Conservation (phyloP, 53 echinoderm and acorn worm genomes). For the Stichopus horrens region DNA sequence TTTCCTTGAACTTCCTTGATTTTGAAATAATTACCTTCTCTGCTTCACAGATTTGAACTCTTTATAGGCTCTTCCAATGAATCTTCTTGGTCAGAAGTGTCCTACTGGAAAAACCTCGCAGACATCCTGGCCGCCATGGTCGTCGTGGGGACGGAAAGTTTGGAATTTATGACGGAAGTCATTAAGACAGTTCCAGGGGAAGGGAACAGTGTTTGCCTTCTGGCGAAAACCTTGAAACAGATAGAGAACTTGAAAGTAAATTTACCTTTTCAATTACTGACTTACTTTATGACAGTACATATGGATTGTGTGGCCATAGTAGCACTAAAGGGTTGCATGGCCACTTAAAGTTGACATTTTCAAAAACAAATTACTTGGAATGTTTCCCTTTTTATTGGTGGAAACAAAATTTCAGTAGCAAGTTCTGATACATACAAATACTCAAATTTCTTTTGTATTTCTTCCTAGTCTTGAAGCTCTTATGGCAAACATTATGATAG, state of each 20-base stretch:
- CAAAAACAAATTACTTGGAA: too few relatives aligned
- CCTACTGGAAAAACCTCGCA: constrained; percentile 6
- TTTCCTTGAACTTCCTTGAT: too few relatives aligned
- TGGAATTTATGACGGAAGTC: constrained; percentile 14
- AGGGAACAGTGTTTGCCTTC: neutral
- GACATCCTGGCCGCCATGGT: constrained; percentile 29
- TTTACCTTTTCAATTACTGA: neutral
- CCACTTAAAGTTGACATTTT: too few relatives aligned
- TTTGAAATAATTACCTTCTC: neutral
- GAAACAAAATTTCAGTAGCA: too few relatives aligned
- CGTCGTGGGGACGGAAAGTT: neutral
- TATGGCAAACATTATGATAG: too few relatives aligned
- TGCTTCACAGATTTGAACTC: neutral
- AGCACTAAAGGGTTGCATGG: too few relatives aligned
- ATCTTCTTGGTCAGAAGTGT: neutral
- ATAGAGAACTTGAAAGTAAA: neutral
- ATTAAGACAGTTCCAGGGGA: constrained; percentile 20
- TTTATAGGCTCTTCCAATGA: neutral
- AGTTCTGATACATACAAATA: too few relatives aligned
- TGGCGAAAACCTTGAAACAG: constrained; percentile 6
- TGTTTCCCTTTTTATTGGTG: too few relatives aligned
- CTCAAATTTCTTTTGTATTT: too few relatives aligned
- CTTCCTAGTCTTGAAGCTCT: too few relatives aligned
- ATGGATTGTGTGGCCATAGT: too few relatives aligned
- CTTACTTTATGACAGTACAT: too few relatives aligned